Conservation (phyloP, 2,113 vertebrate species). For the Eulemur rufifrons region DNA sequence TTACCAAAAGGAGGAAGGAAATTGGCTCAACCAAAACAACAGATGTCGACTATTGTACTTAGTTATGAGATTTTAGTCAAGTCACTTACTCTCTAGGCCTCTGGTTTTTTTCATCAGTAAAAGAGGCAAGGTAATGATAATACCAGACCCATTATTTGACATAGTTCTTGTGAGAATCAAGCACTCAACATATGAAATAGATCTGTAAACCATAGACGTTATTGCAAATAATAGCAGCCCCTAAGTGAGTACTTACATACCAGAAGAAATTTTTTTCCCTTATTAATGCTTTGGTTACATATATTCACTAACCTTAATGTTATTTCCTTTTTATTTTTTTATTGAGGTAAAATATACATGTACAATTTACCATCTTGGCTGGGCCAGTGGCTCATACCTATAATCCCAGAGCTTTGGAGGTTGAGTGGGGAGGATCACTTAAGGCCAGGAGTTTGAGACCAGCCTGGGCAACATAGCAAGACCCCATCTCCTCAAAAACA, state of each 20-base stretch:
- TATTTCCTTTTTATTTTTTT: not conserved
- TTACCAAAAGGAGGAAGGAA: slow-evolving; percentile 36
- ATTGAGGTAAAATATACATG: too few species aligned
- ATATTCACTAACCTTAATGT: not conserved
- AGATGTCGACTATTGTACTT: not conserved
- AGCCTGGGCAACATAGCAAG: too few species aligned
- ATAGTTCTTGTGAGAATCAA: slow-evolving; percentile 42
- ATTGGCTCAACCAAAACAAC: not conserved
- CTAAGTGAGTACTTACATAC: not conserved
- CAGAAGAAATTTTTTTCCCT: slow-evolving; percentile 3
- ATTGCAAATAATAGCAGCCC: not conserved
- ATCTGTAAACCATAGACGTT: not conserved
- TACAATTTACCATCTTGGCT: too few species aligned
- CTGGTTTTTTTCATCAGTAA: not conserved
- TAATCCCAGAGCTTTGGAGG: too few species aligned
- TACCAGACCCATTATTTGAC: not conserved
- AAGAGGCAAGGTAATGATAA: not conserved
- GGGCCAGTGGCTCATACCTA: too few species aligned
- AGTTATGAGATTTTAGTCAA: not conserved
- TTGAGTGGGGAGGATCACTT: too few species aligned
- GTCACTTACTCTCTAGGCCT: not conserved
- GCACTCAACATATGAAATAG: not conserved
- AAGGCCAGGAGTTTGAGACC: too few species aligned
- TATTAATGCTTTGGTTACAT: not conserved
- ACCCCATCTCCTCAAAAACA: too few species aligned